Base-by-base conservation (phyloP, 37 sponge, comb jelly and placozoan genomes). In the Diacarnus erythraeanus region DNA sequence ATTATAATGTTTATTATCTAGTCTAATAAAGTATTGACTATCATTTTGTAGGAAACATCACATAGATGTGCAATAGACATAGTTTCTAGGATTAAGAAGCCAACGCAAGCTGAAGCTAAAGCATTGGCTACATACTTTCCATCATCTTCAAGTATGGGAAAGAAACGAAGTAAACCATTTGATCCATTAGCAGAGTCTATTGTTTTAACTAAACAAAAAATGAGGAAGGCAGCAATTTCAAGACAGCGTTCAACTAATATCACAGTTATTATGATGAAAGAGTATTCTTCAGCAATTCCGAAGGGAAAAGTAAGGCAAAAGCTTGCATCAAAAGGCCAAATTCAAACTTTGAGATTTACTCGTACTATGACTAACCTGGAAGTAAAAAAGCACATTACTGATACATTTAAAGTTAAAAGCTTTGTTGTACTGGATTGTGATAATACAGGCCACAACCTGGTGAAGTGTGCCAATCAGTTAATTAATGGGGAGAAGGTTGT, bases 71-170 rank as follows among this genome's bases (percentile, higher is more conserved):
- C n/a, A n/a, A n/a, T n/a, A n/a, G n/a, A n/a, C n/a, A n/a, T n/a
- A n/a, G n/a, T 63, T 63, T 9, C 64, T 15, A n/a, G 20, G 8
- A n/a, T 63, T 5, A 63, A 63, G 64, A 15, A 6, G 8, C 64
- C 64, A 20, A 63, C 64, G 6, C 30, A 63, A n/a, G 64, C 64
- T 23, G 64, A 63, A 63, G 64, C 64, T 30, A 63, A 70, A 33
- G 42, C 42, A 33, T 12, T 70, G n/a, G 42, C 71, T 8, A 34
- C 71, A 27, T 70, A 12, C 39, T 70, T 70, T 27, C 71, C 71
- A 70, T 70, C 41, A 34, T 30, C 10, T 39, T n/a, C n/a, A n/a
- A 70, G 64, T 27, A 56, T 15, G 18, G 18, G 57, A 56, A 56
- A 56, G 57, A n/a, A 15, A n/a, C 6, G 23, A 30, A 4, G 8